These are phyloP conservation scores for Coelopa frigida DNA, from an alignment of 1,140 invertebrate genomes.

Conservation along the genomic window DNA sequence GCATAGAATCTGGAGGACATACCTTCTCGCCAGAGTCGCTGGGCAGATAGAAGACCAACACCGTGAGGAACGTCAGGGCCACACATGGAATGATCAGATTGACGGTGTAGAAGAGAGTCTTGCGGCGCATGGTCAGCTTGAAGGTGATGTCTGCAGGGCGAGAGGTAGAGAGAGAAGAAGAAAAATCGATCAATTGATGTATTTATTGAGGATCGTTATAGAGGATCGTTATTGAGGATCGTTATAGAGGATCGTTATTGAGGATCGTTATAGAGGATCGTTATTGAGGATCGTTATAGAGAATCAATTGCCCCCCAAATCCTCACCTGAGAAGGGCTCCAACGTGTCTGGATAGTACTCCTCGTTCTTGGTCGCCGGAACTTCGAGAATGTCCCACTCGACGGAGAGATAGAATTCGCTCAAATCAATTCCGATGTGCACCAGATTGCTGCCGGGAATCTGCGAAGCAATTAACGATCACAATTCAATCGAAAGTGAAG, in stretches of 20 bases:
- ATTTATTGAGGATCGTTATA: too few relatives aligned
- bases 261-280: too few relatives aligned
- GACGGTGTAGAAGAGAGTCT: constrained; percentile 87
- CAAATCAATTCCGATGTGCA: constrained; percentile 78
- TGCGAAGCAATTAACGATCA: constrained; percentile 20
- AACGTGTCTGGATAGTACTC: constrained; percentile 84
- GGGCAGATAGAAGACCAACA: constrained; percentile 91
- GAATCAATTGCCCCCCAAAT: too few relatives aligned
- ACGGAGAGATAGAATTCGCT: constrained; percentile 88
- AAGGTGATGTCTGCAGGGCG: constrained; percentile 95
- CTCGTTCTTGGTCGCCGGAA: constrained; percentile 79
- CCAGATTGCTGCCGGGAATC: constrained; percentile 64
- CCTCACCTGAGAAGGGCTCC: constrained; percentile 75
- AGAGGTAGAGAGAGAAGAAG: too few relatives aligned
- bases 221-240: too few relatives aligned
- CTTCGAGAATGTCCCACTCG: constrained; percentile 91
- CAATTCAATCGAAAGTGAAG: too few relatives aligned
- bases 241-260: too few relatives aligned
- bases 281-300: too few relatives aligned
- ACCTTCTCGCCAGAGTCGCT: constrained; percentile 94
- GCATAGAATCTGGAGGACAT: constrained; percentile 23
- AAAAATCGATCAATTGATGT: too few relatives aligned
- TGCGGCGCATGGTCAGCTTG: constrained; percentile 88
- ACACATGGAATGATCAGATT: constrained; percentile 88
- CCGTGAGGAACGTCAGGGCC: constrained; percentile 86